Evolutionary conservation across 2,113 vertebrate genomes (phyloP), one percentile per base, ranked within the genome.

Genomic region (Herpetotheres cachinnans): DNA sequence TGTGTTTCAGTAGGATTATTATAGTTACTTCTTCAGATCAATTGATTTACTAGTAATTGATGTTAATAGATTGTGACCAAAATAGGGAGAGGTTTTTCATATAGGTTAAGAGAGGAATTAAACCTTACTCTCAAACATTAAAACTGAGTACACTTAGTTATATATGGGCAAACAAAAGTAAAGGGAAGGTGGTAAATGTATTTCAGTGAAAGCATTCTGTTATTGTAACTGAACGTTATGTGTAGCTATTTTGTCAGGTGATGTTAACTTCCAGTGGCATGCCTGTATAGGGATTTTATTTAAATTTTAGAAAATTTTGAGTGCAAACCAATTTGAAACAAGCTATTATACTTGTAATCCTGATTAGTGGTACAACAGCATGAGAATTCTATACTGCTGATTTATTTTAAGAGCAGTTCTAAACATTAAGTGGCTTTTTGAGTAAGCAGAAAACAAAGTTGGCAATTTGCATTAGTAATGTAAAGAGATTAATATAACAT

Each of bases 21-120:
- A 7, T 7, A 40, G 16, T 56, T 67, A 21, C 12, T 71, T 62
- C 10, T 80, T 59, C 52, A 59, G 63, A 44, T 27, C 9, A 49
- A 1, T 7, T 44, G 21, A n/a, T 69, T 32, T 44, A 12, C 34
- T 36, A 6, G 29, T 69, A 74, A 47, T 25, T 1, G 2, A 0
- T 34, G 25, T 47, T 32, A 52, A 22, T 24, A 40, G 27, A 17
- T 78, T 12, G 7, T 49, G 26, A 52, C 14, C 50, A 22, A 62
- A 82, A 20, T 13, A 73, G 7, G 9, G 32, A n/a, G 16, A 76
- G 1, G 5, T 46, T 70, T 86, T 32, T 2, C 32, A 3, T 69
- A 2, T 5, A 30, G 63, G 9, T 58, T 66, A 58, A 12, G 1
- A 46, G n/a, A 67, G 29, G 55, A 78, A 14, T 86, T 58, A 67